Evolutionary conservation across 2,113 vertebrate species (phyloP), one percentile per base, ranked within the genome.

Genomic region (Gallinago paraguaiae): DNA sequence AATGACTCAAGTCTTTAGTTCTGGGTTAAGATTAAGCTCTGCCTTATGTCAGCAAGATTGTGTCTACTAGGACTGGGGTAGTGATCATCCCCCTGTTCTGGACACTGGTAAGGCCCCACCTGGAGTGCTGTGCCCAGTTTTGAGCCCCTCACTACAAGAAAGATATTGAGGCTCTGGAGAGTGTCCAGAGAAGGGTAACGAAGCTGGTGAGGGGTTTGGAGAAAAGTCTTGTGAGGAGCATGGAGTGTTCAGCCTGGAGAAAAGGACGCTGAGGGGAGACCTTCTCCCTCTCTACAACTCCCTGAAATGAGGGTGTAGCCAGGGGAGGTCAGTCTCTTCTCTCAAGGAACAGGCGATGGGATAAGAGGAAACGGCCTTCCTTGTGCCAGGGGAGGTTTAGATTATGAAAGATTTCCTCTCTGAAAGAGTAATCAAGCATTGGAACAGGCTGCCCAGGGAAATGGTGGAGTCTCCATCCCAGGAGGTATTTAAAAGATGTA

Each of bases 141-240:
- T 71, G 46, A 16, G 41, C 23, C 18, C 13, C 35, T 76, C 45
- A 14, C 11, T 4, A 0, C 39, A 17, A 19, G 19, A 75, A 50
- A 18, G 37, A 57, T 5, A 4, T 13, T 3, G 24, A 77, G 50
- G 8, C 0, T 25, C 46, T 88, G 15, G 25, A 84, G 10, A 0
- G 0, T 9, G 35, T 57, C 33, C 57, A 57, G 22, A 77, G 59
- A 51, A 63, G 33, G 7, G 11, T 35, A 77, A 9, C 0, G 0
- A 1, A 31, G 17, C 19, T 82, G 41, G 22, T 2, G 35, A 28
- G 35, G 53, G 28, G 46, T 11, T 17, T 72, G 41, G 31, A 72
- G 41, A 2, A 33, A 20, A 27, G 7, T 31, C 8, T 31, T 2
- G 1, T 68, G 35, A 27, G 33, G 51, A 68, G 1, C 35, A 41